Conservation (phyloP, 1,140 invertebrate genomes). For the Nasonia longicornis region DNA sequence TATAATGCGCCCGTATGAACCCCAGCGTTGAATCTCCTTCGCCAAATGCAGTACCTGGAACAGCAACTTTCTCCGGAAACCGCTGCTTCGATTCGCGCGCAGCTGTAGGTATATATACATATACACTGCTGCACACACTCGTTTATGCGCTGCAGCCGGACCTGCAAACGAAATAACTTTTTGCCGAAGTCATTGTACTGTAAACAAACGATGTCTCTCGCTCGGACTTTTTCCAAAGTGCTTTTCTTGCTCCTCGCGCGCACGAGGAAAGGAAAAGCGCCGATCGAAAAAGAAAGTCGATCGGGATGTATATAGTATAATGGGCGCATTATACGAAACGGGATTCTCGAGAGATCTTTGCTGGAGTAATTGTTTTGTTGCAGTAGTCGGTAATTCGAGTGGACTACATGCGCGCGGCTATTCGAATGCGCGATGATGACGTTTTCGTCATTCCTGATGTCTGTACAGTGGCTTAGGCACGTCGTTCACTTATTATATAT, state of each 20-base stretch:
- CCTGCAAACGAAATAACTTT: not conserved
- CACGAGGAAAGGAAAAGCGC: not conserved
- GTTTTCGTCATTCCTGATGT: not conserved
- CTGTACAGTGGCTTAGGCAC: not conserved
- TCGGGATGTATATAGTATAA: no score
- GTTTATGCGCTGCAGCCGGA: not conserved
- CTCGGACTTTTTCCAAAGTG: not conserved
- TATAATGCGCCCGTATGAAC: not conserved
- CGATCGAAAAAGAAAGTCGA: no score
- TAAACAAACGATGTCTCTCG: not conserved
- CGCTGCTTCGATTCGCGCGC: not conserved
- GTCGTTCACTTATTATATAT: no score
- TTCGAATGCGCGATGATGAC: not conserved
- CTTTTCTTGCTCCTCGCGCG: not conserved
- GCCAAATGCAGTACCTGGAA: conserved; percentile 16
- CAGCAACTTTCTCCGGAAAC: conserved; percentile 41
- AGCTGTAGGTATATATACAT: not conserved
- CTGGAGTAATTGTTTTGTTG: no score
- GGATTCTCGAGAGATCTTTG: not conserved
- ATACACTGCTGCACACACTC: not conserved
- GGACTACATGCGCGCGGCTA: not conserved
- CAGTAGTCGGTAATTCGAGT: not conserved
- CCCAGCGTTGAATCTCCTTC: conserved; percentile 15
- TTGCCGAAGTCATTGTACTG: not conserved
- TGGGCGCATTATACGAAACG: no score